Evolutionary conservation across 2,113 vertebrate genomes (phyloP).

Genomic region (Leiothrix lutea): DNA sequence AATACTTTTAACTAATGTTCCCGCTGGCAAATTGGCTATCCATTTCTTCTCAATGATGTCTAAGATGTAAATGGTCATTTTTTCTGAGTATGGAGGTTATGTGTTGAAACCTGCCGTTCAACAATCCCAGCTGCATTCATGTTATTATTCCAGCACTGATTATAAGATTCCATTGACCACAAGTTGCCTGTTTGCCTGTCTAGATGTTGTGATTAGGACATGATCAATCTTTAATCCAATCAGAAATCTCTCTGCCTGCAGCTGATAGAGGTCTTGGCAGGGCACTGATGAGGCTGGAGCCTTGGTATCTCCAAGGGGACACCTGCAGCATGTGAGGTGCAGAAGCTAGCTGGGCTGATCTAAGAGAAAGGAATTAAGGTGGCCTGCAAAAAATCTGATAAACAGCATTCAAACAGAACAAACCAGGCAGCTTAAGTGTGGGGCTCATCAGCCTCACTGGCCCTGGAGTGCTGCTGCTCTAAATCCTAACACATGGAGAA

Average conservation of each 20-base stretch:
- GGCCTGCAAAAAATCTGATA: conserved; percentile 59
- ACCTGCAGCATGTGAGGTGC: conserved; percentile 60
- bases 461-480: neutral
- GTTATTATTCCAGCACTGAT: conserved; percentile 79
- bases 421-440: neutral
- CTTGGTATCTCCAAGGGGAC: conserved; percentile 70
- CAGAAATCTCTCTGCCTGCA: conserved; percentile 75
- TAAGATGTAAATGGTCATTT: conserved; percentile 1
- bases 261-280: conserved; percentile 80
- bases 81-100: neutral
- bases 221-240: conserved; percentile 87
- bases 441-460: neutral
- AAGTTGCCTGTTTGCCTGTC: conserved; percentile 73
- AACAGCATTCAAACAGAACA: conserved; percentile 17
- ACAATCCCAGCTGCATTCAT: conserved; percentile 62
- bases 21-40: neutral
- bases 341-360: conserved; percentile 54
- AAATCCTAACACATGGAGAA: neutral
- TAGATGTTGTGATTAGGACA: conserved; percentile 74
- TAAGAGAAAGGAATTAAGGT: conserved; percentile 55
- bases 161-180: conserved; percentile 82
- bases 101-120: conserved; percentile 61
- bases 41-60: conserved; percentile 16
- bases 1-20: conserved; percentile 25
- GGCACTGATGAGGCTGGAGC: conserved; percentile 77